Evolutionary conservation across 1,140 invertebrate species (phyloP).

Genomic region (Eulimnadia texana): DNA sequence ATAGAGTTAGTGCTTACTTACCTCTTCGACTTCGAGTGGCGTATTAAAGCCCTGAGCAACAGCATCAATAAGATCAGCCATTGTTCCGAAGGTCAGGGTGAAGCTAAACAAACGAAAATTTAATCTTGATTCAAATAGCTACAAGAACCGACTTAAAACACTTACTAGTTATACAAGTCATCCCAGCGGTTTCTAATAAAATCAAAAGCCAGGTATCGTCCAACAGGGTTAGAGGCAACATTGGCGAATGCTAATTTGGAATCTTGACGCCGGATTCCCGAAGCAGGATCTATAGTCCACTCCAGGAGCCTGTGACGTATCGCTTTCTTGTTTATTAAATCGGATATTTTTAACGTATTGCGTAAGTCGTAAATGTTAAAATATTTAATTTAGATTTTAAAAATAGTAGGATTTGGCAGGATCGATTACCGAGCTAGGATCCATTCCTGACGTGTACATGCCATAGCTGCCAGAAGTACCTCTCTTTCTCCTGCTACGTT

Average conservation of each 20-base stretch:
- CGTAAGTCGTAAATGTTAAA: too few relatives aligned
- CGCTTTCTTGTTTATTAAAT: too few relatives aligned
- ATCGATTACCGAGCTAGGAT: slow-evolving; percentile 23
- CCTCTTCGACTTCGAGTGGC: slow-evolving; percentile 55
- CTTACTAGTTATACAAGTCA: slow-evolving; percentile 52
- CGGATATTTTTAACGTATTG: too few relatives aligned
- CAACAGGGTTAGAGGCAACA: slow-evolving; percentile 23
- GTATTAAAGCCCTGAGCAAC: slow-evolving; percentile 54
- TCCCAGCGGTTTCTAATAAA: slow-evolving; percentile 58
- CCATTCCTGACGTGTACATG: slow-evolving; percentile 32
- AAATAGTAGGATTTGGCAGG: not conserved
- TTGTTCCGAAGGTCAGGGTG: not conserved
- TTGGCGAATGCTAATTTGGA: slow-evolving; percentile 22
- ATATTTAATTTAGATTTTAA: not conserved
- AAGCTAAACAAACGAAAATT: not conserved
- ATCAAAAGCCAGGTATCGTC: slow-evolving; percentile 44
- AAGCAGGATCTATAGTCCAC: slow-evolving; percentile 7
- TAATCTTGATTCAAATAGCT: too few relatives aligned
- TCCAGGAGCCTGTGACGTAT: slow-evolving; percentile 16
- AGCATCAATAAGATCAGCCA: slow-evolving; percentile 34
- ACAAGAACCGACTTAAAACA: not conserved
- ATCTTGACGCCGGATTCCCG: slow-evolving; percentile 24
- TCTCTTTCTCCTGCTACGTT: slow-evolving; percentile 25
- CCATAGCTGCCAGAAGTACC: slow-evolving; percentile 32
- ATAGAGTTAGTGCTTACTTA: slow-evolving; percentile 29